Evolutionary conservation across 1,140 invertebrate species (phyloP), one percentile per base, ranked within the genome.

Genomic region (Trichoplusia ni): DNA sequence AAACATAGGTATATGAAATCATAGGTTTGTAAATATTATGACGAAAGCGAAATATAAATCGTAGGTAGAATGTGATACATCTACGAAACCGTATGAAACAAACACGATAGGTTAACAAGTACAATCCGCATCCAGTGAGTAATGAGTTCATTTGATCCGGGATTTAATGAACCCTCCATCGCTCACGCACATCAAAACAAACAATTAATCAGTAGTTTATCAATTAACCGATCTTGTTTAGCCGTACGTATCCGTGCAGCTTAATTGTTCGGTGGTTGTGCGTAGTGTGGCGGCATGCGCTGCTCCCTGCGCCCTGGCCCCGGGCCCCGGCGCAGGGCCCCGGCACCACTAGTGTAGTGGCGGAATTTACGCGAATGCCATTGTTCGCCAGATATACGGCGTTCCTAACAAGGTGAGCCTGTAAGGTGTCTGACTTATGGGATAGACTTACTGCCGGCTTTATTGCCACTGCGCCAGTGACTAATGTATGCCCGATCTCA

Each of bases 351-450:
- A 9, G 25, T 16, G 11, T 18, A 11, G 14, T 14, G 14, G 7
- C 19, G 40, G 35, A 23, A 54, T 58, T 21, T 58, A 29, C 56
- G 40, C 38, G 16, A 23, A n/a, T 21, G 40, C 29, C 25, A 60
- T 44, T 58, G 38, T 33, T 44, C 37, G 2, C 16, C 11, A 44
- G 38, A 44, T 31, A 31, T 58, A 44, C 54, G 16, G 38, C 14
- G 16, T 38, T 7, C 8, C 31, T 31, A 38, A 38, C 31, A 23
- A 25, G 14, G 1, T 14, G 14, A 16, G 54, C 21, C 51, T 58
- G 25, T 6, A 35, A 58, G 37, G 38, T 25, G 35, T n/a, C 54
- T 58, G 38, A 58, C 54, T 58, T 58, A 58, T 42, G 53, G 53
- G 21, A 13, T 18, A 29, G 38, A 29, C 23, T 49, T 58, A 44